These are phyloP conservation scores for Drosophila vallismaia DNA, from an alignment of 2,888 invertebrate species.

Conservation along the genomic window DNA sequence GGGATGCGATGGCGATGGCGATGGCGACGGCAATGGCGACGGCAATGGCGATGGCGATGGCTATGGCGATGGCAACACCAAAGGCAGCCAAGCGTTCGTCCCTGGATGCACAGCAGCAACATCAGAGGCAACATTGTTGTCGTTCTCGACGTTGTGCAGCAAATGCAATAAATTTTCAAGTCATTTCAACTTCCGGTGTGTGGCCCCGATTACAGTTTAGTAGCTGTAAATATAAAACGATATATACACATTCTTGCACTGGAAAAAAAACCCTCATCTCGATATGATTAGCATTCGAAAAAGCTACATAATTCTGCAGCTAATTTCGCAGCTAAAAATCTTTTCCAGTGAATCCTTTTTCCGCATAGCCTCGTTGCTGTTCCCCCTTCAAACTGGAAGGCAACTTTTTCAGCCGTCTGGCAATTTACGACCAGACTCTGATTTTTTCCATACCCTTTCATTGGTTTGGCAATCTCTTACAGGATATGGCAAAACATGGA, in stretches of 20 bases:
- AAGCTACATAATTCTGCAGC: background rate
- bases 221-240: slow-evolving; percentile 70
- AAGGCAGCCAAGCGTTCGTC: slow-evolving; percentile 65
- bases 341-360: background rate
- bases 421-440: slow-evolving; percentile 16
- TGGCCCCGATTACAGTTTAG: slow-evolving; percentile 76
- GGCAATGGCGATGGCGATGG: slow-evolving; percentile 18
- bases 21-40: slow-evolving; percentile 20
- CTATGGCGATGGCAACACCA: slow-evolving; percentile 43
- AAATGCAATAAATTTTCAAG: slow-evolving; percentile 80
- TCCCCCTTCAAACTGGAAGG: background rate
- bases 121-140: slow-evolving; percentile 40
- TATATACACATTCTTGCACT: slow-evolving; percentile 14
- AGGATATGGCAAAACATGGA: no score
- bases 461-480: background rate
- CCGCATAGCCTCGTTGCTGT: background rate
- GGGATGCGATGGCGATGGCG: slow-evolving; percentile 25
- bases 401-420: slow-evolving; percentile 24
- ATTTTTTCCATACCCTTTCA: slow-evolving; percentile 6
- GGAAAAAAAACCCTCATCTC: slow-evolving; percentile 4
- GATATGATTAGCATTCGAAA: background rate
- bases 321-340: background rate
- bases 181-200: slow-evolving; percentile 79
- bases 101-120: slow-evolving; percentile 60
- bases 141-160: slow-evolving; percentile 39